Base-by-base conservation (phyloP, 2,113 vertebrate species). In the Lathamus discolor region DNA sequence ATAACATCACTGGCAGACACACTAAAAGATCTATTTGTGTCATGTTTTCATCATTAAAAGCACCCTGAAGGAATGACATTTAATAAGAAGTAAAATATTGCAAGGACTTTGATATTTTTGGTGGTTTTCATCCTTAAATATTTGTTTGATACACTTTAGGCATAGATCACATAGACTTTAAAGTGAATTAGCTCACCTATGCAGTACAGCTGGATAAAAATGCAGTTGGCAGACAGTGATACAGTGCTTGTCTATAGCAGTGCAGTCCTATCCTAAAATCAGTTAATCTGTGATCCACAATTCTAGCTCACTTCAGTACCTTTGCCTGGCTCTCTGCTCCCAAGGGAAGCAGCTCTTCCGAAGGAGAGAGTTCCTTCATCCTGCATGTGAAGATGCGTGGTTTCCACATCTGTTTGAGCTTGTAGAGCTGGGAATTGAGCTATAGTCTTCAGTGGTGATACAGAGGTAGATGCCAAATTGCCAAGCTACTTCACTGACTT, bases 401-500 rank as follows among this genome's bases (percentile, higher is more conserved):
- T 95, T 77, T 91, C 83, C 62, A 81, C 76, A 86, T 83, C 82
- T 91, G 35, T 70, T 85, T 78, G 76, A 86, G 79, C 59, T 57
- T 1, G 8, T 9, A 75, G 81, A 92, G 52, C 69, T 83, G 69
- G 72, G 84, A 90, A 79, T 62, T 90, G 33, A 84, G 29, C 62
- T 49, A 10, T 59, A 13, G 51, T 89, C 57, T 52, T 95, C 84
- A 59, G 33, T 4, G 20, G 27, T 3, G 3, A 64, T 48, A 46
- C 15, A 51, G 80, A 93, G 0, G 15, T 25, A 88, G 69, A 51
- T 78, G 83, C 79, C 77, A 92, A 92, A 87, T 89, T 63, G 64
- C 86, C 9, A 51, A 92, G 81, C 52, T 86, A 77, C 84, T 96
- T 94, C 70, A 43, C 78, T 93, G 57, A 84, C 94, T 55, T 92